A percentile compares a stretch with the other conserved stretches of the same genome.
Evolutionary conservation across 1,140 invertebrate species (phyloP).

Genomic region (Sminthurinus signatus): DNA sequence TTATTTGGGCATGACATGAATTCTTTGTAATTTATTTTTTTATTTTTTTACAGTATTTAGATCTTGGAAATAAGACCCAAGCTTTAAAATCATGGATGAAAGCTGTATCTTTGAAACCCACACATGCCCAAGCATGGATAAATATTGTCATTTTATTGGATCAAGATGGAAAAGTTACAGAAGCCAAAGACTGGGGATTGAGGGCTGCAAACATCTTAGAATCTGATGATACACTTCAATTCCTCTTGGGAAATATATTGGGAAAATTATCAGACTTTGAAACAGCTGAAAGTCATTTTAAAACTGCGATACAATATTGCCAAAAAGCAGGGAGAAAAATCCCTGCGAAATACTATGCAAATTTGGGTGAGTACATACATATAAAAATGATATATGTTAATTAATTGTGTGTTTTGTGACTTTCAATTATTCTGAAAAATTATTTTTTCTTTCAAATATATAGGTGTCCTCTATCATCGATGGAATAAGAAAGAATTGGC

Average conservation of each 20-base stretch:
- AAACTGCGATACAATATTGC: constrained; percentile 41
- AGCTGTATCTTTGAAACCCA: constrained; percentile 68
- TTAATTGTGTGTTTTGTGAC: not conserved
- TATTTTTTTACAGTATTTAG: constrained; percentile 54
- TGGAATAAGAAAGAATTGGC: constrained; percentile 76
- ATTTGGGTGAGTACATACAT: constrained; percentile 61
- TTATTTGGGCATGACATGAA: no score
- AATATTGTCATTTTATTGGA: constrained; percentile 84
- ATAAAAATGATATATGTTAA: not conserved
- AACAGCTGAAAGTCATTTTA: constrained; percentile 74
- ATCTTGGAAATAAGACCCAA: constrained; percentile 53
- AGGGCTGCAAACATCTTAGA: constrained; percentile 63
- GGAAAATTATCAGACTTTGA: constrained; percentile 71
- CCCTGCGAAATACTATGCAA: constrained; percentile 59
- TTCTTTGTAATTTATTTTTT: no score
- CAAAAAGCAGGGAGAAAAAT: constrained; percentile 60
- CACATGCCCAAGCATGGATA: constrained; percentile 78
- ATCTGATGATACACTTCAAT: constrained; percentile 66
- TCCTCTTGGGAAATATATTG: constrained; percentile 78
- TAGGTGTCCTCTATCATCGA: constrained; percentile 86
- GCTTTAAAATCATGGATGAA: constrained; percentile 68
- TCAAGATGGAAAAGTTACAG: constrained; percentile 63
- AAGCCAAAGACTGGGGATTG: constrained; percentile 61
- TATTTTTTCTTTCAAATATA: constrained; percentile 43
- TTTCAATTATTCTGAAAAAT: constrained; percentile 1